A percentile compares a stretch with the other conserved stretches of the same genome.
Evolutionary conservation across 2,888 invertebrate species (phyloP).

Genomic region (Acanthopleura granulata): DNA sequence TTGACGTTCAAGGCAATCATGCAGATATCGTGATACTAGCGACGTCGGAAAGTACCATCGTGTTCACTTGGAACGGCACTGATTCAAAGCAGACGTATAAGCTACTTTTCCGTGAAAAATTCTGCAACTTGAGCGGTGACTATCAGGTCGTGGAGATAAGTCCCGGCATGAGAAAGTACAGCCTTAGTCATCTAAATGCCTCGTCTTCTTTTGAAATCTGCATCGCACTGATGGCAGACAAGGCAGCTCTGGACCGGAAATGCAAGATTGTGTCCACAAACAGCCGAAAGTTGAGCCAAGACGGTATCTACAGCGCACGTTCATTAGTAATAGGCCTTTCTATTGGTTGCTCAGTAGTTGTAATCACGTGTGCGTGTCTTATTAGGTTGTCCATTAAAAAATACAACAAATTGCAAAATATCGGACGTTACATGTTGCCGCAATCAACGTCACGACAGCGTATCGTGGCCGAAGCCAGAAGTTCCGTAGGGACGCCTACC

Average conservation of each 20-base stretch:
- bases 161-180: conserved; percentile 10
- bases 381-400: conserved; percentile 6
- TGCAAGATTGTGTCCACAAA: neutral
- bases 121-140: neutral
- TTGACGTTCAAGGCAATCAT: neutral
- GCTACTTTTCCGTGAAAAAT: neutral
- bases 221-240: neutral
- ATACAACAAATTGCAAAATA: conserved; percentile 6
- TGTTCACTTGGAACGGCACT: conserved; percentile 9
- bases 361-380: neutral
- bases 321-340: neutral
- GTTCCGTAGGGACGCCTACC: neutral
- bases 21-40: neutral
- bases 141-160: neutral
- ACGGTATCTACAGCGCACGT: conserved; percentile 4
- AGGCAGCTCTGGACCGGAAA: neutral
- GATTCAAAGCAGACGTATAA: neutral
- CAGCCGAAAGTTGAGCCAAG: neutral
- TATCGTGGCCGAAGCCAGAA: neutral
- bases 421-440: neutral
- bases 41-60: neutral
- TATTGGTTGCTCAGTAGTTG: neutral
- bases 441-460: conserved; percentile 7
- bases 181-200: neutral
- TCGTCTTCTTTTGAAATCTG: neutral